Base-by-base conservation (phyloP, 1,140 invertebrate species). In the Zophobas morio region DNA sequence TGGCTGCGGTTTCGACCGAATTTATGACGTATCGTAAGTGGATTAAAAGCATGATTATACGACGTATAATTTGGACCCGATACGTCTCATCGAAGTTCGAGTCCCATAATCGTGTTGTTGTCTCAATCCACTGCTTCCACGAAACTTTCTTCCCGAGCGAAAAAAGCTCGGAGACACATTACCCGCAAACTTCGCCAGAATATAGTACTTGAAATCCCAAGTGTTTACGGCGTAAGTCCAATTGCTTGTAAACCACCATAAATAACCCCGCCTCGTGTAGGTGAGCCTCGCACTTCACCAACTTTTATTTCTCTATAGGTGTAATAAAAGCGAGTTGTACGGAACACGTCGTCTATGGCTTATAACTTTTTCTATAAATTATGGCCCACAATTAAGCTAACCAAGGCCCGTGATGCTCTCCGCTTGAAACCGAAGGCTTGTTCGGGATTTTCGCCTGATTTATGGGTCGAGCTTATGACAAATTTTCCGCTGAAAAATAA, bases 361-460 rank as follows among this genome's bases (percentile, higher is more conserved):
- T 66, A 40, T 40, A 66, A 66, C 60, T 66, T 66, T 66, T 66
- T 66, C 60, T 66, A 66, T 66, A 66, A 66, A 66, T 66, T 66
- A 66, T 42, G 33, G 60, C 60, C n/a, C 20, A 66, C 60, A 66
- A 66, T 66, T 66, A 66, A 66, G 60, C 60, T 46, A 66, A 66
- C 60, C 60, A 42, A 42, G 60, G 60, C 6, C 60, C 54, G 32
- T 4, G 36, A 33, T 1, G 57, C 57, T 6, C 49, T 51, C n/a
- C n/a, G 20, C 4, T 51, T 63, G 57, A 47, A 66, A 34, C 60
- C 60, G 1, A 66, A 66, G 39, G 39, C 60, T 66, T 66, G 60
- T 66, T 3, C 35, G 4, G 60, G 60, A 66, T 66, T 66, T 66
- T 66, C 60, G 39, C 20, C 2, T 66, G 60, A 66, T 66, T 66